Conservation (phyloP, 2,888 invertebrate species). For the Sialis lutaria region DNA sequence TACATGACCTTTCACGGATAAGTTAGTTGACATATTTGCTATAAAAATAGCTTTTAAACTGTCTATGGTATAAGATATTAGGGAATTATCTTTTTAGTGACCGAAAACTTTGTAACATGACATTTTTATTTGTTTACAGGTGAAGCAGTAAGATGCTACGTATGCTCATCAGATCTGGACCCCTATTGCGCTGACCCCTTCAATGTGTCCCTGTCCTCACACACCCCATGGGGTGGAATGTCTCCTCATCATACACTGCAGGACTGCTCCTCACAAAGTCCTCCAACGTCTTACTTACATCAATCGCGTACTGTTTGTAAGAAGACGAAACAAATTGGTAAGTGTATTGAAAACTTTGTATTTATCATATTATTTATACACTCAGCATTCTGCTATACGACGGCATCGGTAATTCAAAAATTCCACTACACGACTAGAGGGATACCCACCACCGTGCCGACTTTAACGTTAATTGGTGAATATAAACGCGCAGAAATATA, state of each 20-base stretch:
- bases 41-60: too few relatives aligned
- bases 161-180: conserved; percentile 55
- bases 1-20: too few relatives aligned
- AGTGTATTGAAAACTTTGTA: conserved; percentile 20
- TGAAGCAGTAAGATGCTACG: conserved; percentile 53
- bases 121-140: conserved; percentile 29
- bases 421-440: too few relatives aligned
- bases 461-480: too few relatives aligned
- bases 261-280: conserved; percentile 31
- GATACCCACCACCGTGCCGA: too few relatives aligned
- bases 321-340: conserved; percentile 58
- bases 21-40: too few relatives aligned
- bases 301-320: conserved; percentile 42
- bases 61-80: too few relatives aligned
- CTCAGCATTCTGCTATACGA: too few relatives aligned
- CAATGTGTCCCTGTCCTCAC: conserved; percentile 29
- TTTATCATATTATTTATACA: too few relatives aligned
- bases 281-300: conserved; percentile 21
- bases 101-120: not conserved
- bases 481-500: too few relatives aligned
- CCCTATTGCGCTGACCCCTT: conserved; percentile 57
- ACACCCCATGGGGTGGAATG: conserved; percentile 7
- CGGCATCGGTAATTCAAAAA: too few relatives aligned
- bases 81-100: too few relatives aligned
- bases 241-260: conserved; percentile 24